Percentiles rank a stretch among this genome's conserved stretches.
Conservation (phyloP, 2,797 vertebrate genomes). For the Megalops cyprinoides region DNA sequence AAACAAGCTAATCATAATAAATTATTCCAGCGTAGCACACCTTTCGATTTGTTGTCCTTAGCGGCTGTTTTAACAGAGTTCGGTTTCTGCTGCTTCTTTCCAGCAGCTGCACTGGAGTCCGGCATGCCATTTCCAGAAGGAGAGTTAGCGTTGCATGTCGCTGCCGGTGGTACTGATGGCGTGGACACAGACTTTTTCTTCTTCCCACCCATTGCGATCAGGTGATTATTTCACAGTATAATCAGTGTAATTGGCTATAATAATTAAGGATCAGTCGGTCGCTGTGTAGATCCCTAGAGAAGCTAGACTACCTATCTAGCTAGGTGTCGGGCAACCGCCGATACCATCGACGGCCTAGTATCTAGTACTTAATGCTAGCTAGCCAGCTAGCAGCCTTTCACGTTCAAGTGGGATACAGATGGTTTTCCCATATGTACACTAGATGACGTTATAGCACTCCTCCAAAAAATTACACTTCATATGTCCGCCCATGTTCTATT, state of each 20-base stretch:
- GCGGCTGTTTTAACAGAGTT: slow-evolving; percentile 56
- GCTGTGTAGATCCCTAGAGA: background rate
- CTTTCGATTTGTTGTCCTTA: slow-evolving; percentile 76
- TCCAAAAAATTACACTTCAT: background rate
- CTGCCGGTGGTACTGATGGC: slow-evolving; percentile 36
- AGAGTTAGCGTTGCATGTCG: slow-evolving; percentile 25
- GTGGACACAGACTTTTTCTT: slow-evolving; percentile 70
- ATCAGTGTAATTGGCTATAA: background rate
- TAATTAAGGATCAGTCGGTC: background rate
- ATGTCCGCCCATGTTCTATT: background rate
- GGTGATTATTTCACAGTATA: background rate
- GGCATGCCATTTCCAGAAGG: slow-evolving; percentile 54
- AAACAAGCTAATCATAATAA: background rate
- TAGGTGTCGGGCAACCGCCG: background rate
- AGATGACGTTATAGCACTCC: background rate
- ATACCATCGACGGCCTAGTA: slow-evolving; percentile 16
- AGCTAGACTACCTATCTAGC: background rate
- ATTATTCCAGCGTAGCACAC: slow-evolving; percentile 45
- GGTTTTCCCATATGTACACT: background rate
- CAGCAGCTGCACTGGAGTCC: slow-evolving; percentile 49
- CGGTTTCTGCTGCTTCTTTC: slow-evolving; percentile 54
- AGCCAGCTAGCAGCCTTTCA: slow-evolving; percentile 12
- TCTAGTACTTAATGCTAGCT: slow-evolving; percentile 11
- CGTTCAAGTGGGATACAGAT: background rate
- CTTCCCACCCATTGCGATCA: slow-evolving; percentile 72